These are phyloP conservation scores for Bombus polaris DNA, from an alignment of 1,140 invertebrate species.

Conservation along the genomic window DNA sequence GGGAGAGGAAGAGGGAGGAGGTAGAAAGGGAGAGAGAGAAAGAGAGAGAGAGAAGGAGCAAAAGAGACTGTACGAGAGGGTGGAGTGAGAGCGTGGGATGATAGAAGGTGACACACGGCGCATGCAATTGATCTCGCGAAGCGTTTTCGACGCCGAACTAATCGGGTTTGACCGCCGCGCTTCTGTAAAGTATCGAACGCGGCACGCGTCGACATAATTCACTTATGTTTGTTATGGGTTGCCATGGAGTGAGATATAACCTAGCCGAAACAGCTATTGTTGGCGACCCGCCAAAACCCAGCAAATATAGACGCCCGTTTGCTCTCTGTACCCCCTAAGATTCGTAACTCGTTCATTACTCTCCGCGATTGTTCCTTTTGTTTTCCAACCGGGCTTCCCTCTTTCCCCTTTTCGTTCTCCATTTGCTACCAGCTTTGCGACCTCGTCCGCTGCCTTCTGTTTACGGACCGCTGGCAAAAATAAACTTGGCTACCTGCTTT, in stretches of 20 bases:
- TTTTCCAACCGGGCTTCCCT: background rate
- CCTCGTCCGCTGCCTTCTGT: conserved; percentile 29
- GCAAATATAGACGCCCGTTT: conserved; percentile 70
- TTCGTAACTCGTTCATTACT: conserved; percentile 52
- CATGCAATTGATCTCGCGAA: conserved; percentile 50
- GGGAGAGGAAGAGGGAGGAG: background rate
- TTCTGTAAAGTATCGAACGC: conserved; percentile 74
- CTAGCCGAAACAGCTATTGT: conserved; percentile 76
- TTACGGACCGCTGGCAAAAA: background rate
- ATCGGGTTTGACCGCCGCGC: conserved; percentile 70
- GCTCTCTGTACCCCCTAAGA: conserved; percentile 25
- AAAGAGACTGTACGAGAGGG: background rate
- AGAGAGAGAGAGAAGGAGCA: background rate
- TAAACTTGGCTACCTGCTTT: conserved; percentile 6
- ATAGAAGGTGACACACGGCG: conserved; percentile 30
- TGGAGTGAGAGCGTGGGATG: background rate
- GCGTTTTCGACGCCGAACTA: conserved; percentile 62
- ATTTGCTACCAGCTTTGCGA: background rate
- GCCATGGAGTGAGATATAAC: conserved; percentile 79
- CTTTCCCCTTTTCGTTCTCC: background rate
- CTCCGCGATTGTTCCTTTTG: background rate
- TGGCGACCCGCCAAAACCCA: conserved; percentile 78
- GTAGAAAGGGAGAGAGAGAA: too few species aligned
- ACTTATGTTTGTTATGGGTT: conserved; percentile 81
- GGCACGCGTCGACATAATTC: conserved; percentile 80